Evolutionary conservation across 2,113 vertebrate species (phyloP), one percentile per base, ranked within the genome.

Genomic region (Ophiodon elongatus): DNA sequence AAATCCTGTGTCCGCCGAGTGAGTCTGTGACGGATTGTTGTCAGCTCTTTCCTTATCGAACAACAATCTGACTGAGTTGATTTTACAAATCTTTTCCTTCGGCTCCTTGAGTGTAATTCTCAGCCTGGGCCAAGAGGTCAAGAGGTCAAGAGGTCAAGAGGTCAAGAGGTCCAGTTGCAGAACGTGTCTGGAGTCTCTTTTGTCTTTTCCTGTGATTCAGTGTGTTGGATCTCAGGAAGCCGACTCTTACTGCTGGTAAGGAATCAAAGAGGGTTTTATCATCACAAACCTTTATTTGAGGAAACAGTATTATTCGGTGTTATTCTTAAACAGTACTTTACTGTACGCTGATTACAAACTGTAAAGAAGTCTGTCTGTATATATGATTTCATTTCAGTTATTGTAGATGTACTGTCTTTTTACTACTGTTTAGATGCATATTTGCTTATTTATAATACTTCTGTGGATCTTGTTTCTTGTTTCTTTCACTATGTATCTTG

Each of bases 241-340:
- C 0, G 71, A 56, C 29, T 64, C 11, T 23, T 57, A 43, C 54
- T 14, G 37, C 79, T 25, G 85, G 88, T 90, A 67, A 87, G 80
- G 27, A 62, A 70, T 57, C 25, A 45, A 41, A 19, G 8, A 11
- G n/a, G n/a, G n/a, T n/a, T n/a, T n/a, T n/a, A n/a, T n/a, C n/a
- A n/a, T n/a, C n/a, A n/a, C n/a, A n/a, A n/a, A n/a, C n/a, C n/a
- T n/a, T n/a, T n/a, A n/a, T n/a, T n/a, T n/a, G n/a, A n/a, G n/a
- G n/a, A n/a, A n/a, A 57, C 23, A 59, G 25, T 15, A 2, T 29
- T 59, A 14, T 17, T 31, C 23, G 31, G 25, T 15, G 1, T 29
- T 59, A 14, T 17, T 31, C 11, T 14, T 29, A 27, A 19, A 17
- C 6, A 47, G 14, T 47, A 6, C 19, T 21, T 50, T 21, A 19